Base-by-base conservation (phyloP, 2,888 invertebrate genomes). In the Liopterus haemorrhoidalis region DNA sequence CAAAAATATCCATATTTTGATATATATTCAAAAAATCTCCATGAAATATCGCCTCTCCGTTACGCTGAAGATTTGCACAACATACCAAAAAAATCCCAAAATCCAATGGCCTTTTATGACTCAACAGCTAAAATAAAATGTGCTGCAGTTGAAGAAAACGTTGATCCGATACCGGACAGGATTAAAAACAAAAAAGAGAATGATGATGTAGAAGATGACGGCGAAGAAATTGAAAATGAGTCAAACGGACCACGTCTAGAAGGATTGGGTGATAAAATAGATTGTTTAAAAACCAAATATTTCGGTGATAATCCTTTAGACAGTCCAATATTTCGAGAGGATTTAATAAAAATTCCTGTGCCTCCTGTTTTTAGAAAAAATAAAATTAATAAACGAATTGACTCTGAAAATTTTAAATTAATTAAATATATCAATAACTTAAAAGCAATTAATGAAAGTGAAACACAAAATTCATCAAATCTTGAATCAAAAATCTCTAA, bases 291-390 rank as follows among this genome's bases (percentile, higher is more conserved):
- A 63, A 70, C 71, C 0, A 83, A 83, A 67, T 85, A 81, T 61
- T 87, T 86, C 61, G 86, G 84, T 1, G 70, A 74, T 48, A 76
- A 85, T 62, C 86, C 86, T 1, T 64, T 86, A 41, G 85, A 85
- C 54, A 85, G 79, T 67, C 85, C 85, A 1, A 71, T 86, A 53
- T 86, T 86, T 55, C 66, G 69, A 46, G 78, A 79, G 68, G 71
- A 74, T 28, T 57, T 66, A 5, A 72, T 78, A 49, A 63, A 65
- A 8, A 64, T 67, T 16, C 76, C 77, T 1, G 68, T 71, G 56
- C 71, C 72, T 22, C 60, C 71, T 43, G 62, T 63, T 41, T 35
- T 22, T 6, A 12, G 19, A 11, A 33, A 41, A 14, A 41, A 25
- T 21, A 8, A 21, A 11, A 11, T 25, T 11, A 25, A 25, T 25